A percentile compares a stretch with the other conserved stretches of the same genome.
Evolutionary conservation across 2,888 invertebrate genomes (phyloP).

Genomic region (Drosophila stalkeri): DNA sequence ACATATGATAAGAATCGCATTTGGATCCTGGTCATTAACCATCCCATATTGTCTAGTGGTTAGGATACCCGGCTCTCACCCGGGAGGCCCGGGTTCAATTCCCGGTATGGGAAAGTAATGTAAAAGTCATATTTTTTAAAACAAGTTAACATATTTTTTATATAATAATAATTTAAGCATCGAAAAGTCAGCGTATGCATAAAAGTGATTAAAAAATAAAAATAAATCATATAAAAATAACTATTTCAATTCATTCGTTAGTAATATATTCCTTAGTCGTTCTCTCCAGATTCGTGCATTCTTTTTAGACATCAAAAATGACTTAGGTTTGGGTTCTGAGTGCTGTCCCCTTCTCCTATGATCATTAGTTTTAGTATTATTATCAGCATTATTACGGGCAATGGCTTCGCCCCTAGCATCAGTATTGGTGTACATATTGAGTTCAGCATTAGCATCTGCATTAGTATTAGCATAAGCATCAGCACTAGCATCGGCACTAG

Average conservation of each 20-base stretch:
- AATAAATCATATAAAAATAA: background rate
- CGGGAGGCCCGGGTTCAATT: constrained; percentile 71
- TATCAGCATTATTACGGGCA: background rate
- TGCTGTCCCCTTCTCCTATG: background rate
- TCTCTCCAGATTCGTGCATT: background rate
- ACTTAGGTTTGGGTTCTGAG: background rate
- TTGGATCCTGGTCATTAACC: background rate
- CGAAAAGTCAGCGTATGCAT: background rate
- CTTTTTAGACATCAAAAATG: background rate
- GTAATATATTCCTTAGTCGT: background rate
- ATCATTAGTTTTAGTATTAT: background rate
- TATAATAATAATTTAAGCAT: background rate
- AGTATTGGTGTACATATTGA: background rate
- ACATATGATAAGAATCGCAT: constrained; percentile 1
- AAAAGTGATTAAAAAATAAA: background rate
- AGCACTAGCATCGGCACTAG: background rate
- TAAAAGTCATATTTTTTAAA: no score
- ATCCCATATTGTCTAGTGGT: constrained; percentile 79
- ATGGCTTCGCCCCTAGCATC: background rate
- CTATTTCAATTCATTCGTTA: background rate
- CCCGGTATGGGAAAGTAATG: constrained; percentile 60
- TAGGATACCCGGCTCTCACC: constrained; percentile 71
- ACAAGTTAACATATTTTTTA: no score
- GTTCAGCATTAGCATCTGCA: background rate
- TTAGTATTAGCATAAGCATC: background rate